Evolutionary conservation across 2,888 invertebrate genomes (phyloP), one percentile per base, ranked within the genome.

Genomic region (Cynaeus angustus): DNA sequence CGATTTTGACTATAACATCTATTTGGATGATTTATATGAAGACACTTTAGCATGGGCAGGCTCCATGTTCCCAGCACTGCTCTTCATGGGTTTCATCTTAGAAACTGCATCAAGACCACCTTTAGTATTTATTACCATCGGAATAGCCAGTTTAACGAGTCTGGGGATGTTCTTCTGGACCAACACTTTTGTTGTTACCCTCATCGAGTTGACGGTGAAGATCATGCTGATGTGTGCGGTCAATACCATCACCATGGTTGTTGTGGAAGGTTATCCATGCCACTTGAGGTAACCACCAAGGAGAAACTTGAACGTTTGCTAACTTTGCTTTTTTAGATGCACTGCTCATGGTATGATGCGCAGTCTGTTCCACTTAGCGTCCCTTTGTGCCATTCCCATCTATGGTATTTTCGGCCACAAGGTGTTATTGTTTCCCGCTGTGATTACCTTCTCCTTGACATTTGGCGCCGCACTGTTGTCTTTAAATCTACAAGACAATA

Each of bases 1-100:
- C 12, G 85, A 86, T 77, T 86, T 86, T 75, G 89, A 89, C 81
- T 88, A 89, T 77, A 89, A 89, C 78, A 88, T 88, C 74, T 88
- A 88, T 74, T 83, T 89, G 73, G 86, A 87, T 37, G 89, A 89
- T 72, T 71, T 84, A 53, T 82, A 83, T 69, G 78, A 82, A 55
- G 83, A 84, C 59, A 85, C 83, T 0, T 72, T 84, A 5, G 81
- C 82, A 16, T 84, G 85, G 82, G 80, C 85, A 0, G 81, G 80
- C 0, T 86, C 86, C 38, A 87, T 88, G 65, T 85, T 88, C 66
- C 84, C 88, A 3, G 82, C 84, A 0, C 83, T 86, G 0, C 77
- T 87, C 66, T 75, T 86, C 13, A 78, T 83, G 8, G 87, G 85
- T 33, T 82, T 84, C 68, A 72, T 83, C 55, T 64, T 84, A 67